Evolutionary conservation across 2,888 invertebrate species (phyloP).

Genomic region (Micoletzkya japonica): DNA sequence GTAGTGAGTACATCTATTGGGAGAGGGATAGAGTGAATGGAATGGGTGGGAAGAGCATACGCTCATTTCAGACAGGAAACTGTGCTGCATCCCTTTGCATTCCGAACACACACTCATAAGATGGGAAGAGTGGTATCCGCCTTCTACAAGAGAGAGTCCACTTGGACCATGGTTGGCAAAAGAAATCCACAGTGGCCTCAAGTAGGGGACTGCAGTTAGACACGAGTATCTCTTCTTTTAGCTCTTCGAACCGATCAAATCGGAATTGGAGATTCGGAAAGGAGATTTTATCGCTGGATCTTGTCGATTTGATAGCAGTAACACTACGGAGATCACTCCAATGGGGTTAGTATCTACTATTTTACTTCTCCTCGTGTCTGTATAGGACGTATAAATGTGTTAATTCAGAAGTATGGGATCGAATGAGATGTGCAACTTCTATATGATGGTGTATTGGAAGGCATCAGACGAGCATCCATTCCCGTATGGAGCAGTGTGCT

Average conservation of each 20-base stretch:
- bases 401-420: conserved; percentile 65
- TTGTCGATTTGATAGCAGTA: conserved; percentile 69
- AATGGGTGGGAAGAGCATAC: too few relatives aligned
- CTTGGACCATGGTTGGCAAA: conserved; percentile 67
- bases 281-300: conserved; percentile 69
- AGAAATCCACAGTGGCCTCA: conserved; percentile 73
- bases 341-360: conserved; percentile 66
- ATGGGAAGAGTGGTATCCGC: conserved; percentile 66
- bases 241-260: conserved; percentile 70
- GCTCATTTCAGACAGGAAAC: conserved; percentile 47
- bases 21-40: neutral
- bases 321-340: conserved; percentile 63
- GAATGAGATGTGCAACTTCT: conserved; percentile 70
- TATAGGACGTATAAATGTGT: neutral
- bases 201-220: too few relatives aligned
- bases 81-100: conserved; percentile 69
- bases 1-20: neutral
- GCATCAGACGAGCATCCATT: conserved; percentile 57
- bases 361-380: neutral
- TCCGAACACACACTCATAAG: conserved; percentile 70
- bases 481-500: conserved; percentile 52
- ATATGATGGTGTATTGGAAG: conserved; percentile 68
- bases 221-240: conserved; percentile 44
- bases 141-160: conserved; percentile 63
- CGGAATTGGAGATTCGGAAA: conserved; percentile 65